phyloP scores from a whole-genome alignment of 2,888 invertebrate genomes.

The Prosopocoilus inquinatus region DNA sequence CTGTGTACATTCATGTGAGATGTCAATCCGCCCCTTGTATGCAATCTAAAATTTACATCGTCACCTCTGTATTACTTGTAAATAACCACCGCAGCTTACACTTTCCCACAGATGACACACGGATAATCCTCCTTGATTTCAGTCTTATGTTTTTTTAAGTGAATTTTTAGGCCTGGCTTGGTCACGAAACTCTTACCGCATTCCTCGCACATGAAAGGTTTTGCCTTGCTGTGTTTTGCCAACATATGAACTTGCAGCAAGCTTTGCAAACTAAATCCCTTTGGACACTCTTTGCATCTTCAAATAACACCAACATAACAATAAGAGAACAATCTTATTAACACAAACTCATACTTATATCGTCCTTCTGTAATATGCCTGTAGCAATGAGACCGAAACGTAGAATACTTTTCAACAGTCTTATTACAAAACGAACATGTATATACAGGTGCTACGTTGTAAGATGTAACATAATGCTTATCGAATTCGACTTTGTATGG shows the following conservation, averaged over 20 bases:
- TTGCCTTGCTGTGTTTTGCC: constrained; percentile 51
- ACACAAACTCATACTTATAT: constrained; percentile 51
- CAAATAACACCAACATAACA: constrained; percentile 16
- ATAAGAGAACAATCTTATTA: background rate
- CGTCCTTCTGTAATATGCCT: constrained; percentile 57
- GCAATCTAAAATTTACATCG: constrained; percentile 38
- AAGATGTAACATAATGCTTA: constrained; percentile 51
- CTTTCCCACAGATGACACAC: constrained; percentile 50
- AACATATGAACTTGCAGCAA: constrained; percentile 56
- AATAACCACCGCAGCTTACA: constrained; percentile 35
- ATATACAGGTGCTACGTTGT: constrained; percentile 54
- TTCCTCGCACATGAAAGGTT: constrained; percentile 50
- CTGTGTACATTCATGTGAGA: constrained; percentile 51
- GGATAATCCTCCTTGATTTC: constrained; percentile 48
- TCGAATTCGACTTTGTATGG: constrained; percentile 56
- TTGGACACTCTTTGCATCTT: constrained; percentile 57
- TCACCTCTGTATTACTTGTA: too few species aligned
- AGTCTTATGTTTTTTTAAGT: constrained; percentile 52
- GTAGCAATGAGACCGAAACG: constrained; percentile 58
- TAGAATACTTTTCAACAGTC: constrained; percentile 55
- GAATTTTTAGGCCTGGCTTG: constrained; percentile 52
- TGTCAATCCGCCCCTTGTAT: constrained; percentile 49
- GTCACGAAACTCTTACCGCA: constrained; percentile 51
- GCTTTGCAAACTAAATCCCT: constrained; percentile 56
- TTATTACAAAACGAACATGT: constrained; percentile 59